These are phyloP conservation scores for Apteryx mantelli DNA, from an alignment of 2,113 vertebrate genomes.

Conservation along the genomic window DNA sequence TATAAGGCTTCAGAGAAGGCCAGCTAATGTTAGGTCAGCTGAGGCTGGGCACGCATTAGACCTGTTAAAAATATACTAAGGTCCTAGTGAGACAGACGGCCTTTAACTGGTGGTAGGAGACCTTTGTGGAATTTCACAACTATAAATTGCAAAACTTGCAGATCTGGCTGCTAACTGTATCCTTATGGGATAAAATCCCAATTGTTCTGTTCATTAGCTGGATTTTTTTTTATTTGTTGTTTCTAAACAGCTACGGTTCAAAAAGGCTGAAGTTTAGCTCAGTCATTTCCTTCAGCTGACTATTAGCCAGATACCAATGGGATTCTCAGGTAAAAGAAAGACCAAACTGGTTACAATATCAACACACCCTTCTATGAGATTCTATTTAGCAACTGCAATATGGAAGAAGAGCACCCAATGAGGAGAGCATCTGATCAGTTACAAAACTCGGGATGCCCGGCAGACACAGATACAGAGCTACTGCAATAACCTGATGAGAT, in stretches of 20 bases:
- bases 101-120: background rate
- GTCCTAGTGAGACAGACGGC: background rate
- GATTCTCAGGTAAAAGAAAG: background rate
- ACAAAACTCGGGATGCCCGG: background rate
- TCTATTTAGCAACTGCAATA: background rate
- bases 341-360: background rate
- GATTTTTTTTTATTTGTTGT: background rate
- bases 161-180: background rate
- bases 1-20: constrained; percentile 23
- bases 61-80: constrained; percentile 35
- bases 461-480: background rate
- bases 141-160: background rate
- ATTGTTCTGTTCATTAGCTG: background rate
- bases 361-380: rapidly evolving
- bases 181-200: background rate
- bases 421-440: background rate
- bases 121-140: background rate
- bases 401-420: background rate
- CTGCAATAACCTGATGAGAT: background rate
- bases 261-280: background rate
- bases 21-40: constrained; percentile 7
- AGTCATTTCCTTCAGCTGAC: background rate
- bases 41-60: background rate
- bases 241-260: background rate
- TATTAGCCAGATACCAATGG: background rate